phyloP scores from a whole-genome alignment of 2,113 vertebrate species.

The Anas platyrhynchos region DNA sequence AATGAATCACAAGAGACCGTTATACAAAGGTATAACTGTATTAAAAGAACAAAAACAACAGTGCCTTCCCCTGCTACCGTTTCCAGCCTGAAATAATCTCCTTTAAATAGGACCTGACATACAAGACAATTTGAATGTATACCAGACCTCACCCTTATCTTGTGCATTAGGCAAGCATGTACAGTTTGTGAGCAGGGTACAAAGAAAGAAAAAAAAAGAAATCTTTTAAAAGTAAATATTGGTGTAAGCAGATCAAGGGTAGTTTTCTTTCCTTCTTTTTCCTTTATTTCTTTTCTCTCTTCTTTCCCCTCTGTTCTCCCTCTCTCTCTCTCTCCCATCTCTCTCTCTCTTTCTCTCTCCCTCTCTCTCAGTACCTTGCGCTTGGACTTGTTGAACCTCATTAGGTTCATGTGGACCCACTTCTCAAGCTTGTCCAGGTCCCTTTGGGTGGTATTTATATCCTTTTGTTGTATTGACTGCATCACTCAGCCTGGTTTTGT shows the following conservation, averaged over 20 bases:
- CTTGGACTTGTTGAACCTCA: too few relatives aligned
- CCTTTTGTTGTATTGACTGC: too few relatives aligned
- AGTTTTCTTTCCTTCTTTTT: fast-evolving
- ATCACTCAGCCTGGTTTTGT: too few relatives aligned
- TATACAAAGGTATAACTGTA: neutral
- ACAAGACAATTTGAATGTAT: neutral
- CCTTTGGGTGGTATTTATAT: too few relatives aligned
- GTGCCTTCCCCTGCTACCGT: neutral
- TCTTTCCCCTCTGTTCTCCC: neutral
- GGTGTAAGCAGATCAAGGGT: neutral
- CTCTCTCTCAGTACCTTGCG: too few relatives aligned
- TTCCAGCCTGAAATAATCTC: neutral
- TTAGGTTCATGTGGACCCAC: too few relatives aligned
- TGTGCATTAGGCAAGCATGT: neutral
- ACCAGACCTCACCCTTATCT: neutral
- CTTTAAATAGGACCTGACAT: neutral
- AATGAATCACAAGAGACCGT: neutral
- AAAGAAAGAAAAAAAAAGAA: neutral
- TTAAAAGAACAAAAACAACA: neutral
- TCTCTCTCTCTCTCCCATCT: too few relatives aligned
- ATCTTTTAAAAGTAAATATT: neutral
- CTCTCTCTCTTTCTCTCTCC: too few relatives aligned
- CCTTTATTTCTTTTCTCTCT: neutral
- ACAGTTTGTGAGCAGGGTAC: neutral
- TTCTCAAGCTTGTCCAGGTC: too few relatives aligned